phyloP scores from a whole-genome alignment of 2,888 invertebrate species.

The Rhagophthalmus giganteus region DNA sequence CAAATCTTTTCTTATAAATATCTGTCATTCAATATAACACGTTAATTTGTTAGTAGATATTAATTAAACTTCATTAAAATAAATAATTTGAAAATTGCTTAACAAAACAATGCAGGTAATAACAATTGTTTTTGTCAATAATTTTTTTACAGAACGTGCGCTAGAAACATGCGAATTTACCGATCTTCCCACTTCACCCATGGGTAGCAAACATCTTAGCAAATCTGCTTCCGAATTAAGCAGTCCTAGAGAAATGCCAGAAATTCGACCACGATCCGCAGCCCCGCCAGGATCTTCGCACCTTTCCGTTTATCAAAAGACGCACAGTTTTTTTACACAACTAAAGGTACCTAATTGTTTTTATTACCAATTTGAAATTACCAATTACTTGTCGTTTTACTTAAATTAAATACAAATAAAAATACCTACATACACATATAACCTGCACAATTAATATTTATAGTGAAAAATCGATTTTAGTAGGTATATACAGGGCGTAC shows the following conservation, averaged over 20 bases:
- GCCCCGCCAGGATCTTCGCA: conserved; percentile 63
- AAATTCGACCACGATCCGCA: conserved; percentile 58
- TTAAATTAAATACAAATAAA: no score
- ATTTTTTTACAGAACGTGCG: conserved; percentile 48
- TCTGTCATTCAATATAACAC: no score
- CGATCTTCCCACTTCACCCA: conserved; percentile 37
- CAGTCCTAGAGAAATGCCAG: conserved; percentile 61
- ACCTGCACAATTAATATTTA: no score
- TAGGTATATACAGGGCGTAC: no score
- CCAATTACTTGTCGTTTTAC: no score
- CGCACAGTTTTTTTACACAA: conserved; percentile 81
- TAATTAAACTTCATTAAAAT: no score
- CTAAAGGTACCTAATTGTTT: conserved; percentile 62
- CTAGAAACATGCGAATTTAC: conserved; percentile 52
- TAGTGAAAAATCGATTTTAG: no score
- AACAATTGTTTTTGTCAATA: neutral
- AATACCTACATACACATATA: no score
- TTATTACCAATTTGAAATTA: neutral
- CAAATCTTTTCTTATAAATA: conserved; percentile 33
- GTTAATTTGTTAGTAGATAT: no score
- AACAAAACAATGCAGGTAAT: no score
- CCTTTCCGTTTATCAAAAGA: conserved; percentile 76
- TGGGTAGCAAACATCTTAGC: conserved; percentile 62
- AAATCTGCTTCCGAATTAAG: conserved; percentile 82
- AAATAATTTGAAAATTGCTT: no score